Evolutionary conservation across 1,140 invertebrate genomes (phyloP).

Genomic region (Latrodectus geometricus): DNA sequence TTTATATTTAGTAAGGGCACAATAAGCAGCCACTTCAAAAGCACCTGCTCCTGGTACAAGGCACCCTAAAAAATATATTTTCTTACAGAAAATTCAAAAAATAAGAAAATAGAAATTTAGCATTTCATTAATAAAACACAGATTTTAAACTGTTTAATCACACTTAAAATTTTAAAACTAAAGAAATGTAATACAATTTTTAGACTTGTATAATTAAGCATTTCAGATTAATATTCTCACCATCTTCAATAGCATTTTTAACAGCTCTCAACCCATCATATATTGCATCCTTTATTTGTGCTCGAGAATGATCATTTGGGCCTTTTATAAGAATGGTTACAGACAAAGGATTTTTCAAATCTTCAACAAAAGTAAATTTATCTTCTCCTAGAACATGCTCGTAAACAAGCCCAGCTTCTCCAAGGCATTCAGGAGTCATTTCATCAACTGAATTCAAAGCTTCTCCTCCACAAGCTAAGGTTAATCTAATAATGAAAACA

Average conservation of each 20-base stretch:
- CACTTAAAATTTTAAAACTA: too few relatives aligned
- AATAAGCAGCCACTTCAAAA: constrained; percentile 93
- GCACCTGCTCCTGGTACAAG: constrained; percentile 96
- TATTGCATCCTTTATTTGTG: constrained; percentile 97
- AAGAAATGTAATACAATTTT: too few relatives aligned
- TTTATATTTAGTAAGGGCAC: constrained; percentile 85
- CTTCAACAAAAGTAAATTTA: constrained; percentile 97
- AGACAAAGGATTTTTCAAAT: constrained; percentile 94
- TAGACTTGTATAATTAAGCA: too few relatives aligned
- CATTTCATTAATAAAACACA: too few relatives aligned
- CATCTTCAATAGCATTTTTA: constrained; percentile 96
- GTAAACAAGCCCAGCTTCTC: constrained; percentile 94
- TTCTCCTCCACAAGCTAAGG: constrained; percentile 93
- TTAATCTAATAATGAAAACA: constrained; percentile 73
- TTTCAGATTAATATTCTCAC: constrained; percentile 65
- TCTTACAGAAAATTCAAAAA: too few relatives aligned
- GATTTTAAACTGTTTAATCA: too few relatives aligned
- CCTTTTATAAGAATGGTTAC: constrained; percentile 98
- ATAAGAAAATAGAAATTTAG: too few relatives aligned
- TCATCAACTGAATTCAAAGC: constrained; percentile 98
- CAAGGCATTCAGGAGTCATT: constrained; percentile 86
- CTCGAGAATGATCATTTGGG: constrained; percentile 94
- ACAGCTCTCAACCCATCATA: constrained; percentile 95
- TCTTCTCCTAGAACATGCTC: constrained; percentile 97
- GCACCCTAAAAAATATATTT: constrained; percentile 67